Evolutionary conservation across 1,140 invertebrate species (phyloP), one percentile per base, ranked within the genome.

Genomic region (Camponotus pennsylvanicus): DNA sequence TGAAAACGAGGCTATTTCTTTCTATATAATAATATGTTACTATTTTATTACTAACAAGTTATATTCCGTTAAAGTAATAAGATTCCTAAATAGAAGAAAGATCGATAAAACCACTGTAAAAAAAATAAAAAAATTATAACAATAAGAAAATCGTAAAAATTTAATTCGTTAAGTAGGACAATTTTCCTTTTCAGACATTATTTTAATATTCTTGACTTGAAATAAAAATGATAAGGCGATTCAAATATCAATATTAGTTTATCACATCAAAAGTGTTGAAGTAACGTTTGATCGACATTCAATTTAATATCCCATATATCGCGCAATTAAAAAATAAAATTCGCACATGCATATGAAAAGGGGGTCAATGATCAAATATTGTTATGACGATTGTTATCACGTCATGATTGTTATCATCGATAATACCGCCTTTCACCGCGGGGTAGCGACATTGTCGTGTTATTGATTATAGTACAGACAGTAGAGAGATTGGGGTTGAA

Each of bases 391-490:
- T 85, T 40, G 5, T 70, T 49, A 52, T 52, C 49, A 52, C 15
- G 13, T 52, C 49, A 52, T 18, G 49, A 52, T 52, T 52, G 0
- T 52, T 52, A 52, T 52, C 49, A 18, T 1, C 45, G 4, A 5
- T 18, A 9, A 61, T 92, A 77, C 40, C 32, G 27, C 8, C 34
- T 77, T 85, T 37, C 27, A 52, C 84, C 92, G 70, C 86, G 27
- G 59, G 91, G 67, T 90, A 91, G 92, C 92, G 86, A 86, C 86
- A 92, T 87, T 11, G 66, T 67, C 32, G 73, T 55, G 18, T 85
- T 93, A 93, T 93, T 87, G 92, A 93, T 93, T 88, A 76, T 21
- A 34, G 64, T 27, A 57, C 45, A 69, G 63, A 69, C n/a, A 40
- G 71, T 55, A 42, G 69, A 67, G 49, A 66, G 55, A 15, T 40